Evolutionary conservation across 2,888 invertebrate genomes (phyloP).

Genomic region (Microctonus hyperodae): DNA sequence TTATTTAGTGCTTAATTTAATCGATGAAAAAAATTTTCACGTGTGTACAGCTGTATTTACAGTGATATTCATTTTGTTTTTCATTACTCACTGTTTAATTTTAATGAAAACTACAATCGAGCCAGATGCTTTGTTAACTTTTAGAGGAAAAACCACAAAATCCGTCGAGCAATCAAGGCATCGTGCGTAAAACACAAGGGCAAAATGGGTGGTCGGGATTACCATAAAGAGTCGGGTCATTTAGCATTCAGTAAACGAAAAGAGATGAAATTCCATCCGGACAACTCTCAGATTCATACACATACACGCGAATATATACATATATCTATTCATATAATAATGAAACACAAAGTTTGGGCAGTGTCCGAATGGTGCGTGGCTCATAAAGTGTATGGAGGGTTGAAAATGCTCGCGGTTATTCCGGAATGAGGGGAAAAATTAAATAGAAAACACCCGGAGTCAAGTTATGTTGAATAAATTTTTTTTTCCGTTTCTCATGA

Average conservation of each 20-base stretch:
- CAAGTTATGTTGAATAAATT: slow-evolving; percentile 2
- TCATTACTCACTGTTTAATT: neutral
- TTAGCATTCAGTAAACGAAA: slow-evolving; percentile 25
- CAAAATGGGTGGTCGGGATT: slow-evolving; percentile 9
- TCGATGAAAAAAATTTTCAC: too few species aligned
- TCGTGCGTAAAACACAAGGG: neutral
- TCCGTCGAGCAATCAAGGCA: slow-evolving; percentile 21
- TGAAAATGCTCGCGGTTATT: slow-evolving; percentile 3
- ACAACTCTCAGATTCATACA: slow-evolving; percentile 12
- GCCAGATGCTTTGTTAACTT: slow-evolving; percentile 7
- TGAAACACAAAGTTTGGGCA: neutral
- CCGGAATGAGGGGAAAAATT: neutral
- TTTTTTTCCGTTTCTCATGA: neutral
- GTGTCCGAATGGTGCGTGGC: neutral
- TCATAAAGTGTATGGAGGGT: slow-evolving; percentile 1
- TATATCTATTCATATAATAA: neutral
- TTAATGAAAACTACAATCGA: neutral
- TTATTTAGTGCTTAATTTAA: too few species aligned
- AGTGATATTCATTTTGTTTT: neutral
- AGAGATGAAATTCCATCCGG: slow-evolving; percentile 24
- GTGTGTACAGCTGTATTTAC: neutral
- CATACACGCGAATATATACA: neutral
- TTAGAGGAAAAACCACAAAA: neutral
- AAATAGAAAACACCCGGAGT: neutral
- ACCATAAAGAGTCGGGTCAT: slow-evolving; percentile 15